Base-by-base conservation (phyloP, 2,888 invertebrate species). In the Leptinotarsa juncta region DNA sequence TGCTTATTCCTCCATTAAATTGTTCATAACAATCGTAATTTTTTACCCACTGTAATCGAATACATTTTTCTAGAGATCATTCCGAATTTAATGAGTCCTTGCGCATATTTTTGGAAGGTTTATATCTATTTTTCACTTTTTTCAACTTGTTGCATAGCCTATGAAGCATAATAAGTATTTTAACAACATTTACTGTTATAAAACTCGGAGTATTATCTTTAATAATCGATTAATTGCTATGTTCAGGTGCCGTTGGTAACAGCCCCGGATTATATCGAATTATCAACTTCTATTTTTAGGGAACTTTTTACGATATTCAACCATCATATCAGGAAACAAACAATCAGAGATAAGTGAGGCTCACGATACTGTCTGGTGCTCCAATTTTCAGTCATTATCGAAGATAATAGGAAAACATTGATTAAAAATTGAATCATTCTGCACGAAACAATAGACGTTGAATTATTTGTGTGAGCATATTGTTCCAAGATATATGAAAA, bases 221-320 rank as follows among this genome's bases (percentile, higher is more conserved):
- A 51, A 14, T 16, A 51, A 51, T 15, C 16, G 15, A 51, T 51
- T 51, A 15, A 14, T 51, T 4, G 51, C 32, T 10, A 4, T 48
- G n/a, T 49, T 48, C 23, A 66, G 20, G 10, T 66, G 18, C n/a
- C 14, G 49, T 16, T 66, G 15, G 20, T 7, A 66, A 57, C 57
- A 57, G 20, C 16, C 51, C 62, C n/a, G n/a, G 32, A 4, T 32
- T 7, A 32, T 62, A 5, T 18, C 26, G 3, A 15, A 62, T 57
- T 32, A 62, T 62, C 62, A 62, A 32, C 62, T 62, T 62, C 42
- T 62, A 62, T 62, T 62, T 62, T 62, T 62, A 62, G 16, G 14
- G 7, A 14, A 10, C 32, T 62, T 62, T 62, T 42, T 60, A 60
- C 23, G 4, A 60, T 60, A 60, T 15, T 15, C 62, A 62, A 18